Evolutionary conservation across 2,888 invertebrate genomes (phyloP).

Genomic region (Oxyteleia sp.): DNA sequence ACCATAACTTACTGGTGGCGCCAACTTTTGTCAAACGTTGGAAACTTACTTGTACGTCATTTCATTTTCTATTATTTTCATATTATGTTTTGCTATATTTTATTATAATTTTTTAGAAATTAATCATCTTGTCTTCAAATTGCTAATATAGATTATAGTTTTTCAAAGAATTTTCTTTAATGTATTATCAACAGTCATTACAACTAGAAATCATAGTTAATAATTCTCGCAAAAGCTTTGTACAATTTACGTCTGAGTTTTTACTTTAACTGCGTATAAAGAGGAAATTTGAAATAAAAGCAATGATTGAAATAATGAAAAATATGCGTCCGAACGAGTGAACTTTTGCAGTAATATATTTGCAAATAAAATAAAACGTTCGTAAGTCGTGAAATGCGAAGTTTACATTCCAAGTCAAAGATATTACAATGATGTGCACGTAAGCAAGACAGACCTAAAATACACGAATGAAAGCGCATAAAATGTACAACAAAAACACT

Average conservation of each 20-base stretch:
- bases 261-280: not conserved
- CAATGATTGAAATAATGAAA: conserved; percentile 22
- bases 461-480: conserved; percentile 29
- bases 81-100: no score
- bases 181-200: no score
- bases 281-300: not conserved
- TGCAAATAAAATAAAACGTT: conserved; percentile 45
- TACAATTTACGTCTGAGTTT: not conserved
- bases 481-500: conserved; percentile 35
- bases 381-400: conserved; percentile 21
- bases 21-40: no score
- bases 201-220: not conserved
- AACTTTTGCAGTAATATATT: conserved; percentile 23
- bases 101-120: no score
- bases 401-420: conserved; percentile 44
- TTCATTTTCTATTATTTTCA: no score
- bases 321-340: not conserved
- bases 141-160: no score
- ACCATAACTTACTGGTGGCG: no score
- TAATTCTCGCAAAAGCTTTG: no score
- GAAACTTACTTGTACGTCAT: no score
- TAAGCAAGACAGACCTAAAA: conserved; percentile 34
- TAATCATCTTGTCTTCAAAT: no score
- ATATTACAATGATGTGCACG: conserved; percentile 54
- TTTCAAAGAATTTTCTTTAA: no score